Evolutionary conservation across 2,797 vertebrate genomes (phyloP).

Genomic region (Babyrousa celebensis): DNA sequence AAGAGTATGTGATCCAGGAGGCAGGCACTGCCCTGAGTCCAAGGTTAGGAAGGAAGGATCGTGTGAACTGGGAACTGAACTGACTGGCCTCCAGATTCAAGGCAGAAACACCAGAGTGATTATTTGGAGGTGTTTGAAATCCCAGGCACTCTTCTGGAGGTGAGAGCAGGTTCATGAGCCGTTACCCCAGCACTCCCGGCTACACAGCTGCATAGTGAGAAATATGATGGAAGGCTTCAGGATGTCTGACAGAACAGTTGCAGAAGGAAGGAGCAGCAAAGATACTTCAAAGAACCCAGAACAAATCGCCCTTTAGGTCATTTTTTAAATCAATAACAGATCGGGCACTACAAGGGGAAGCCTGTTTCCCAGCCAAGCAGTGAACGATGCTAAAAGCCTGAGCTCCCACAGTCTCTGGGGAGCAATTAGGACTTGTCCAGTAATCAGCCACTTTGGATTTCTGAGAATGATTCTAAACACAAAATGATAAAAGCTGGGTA

Average conservation of each 20-base stretch:
- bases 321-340: constrained; percentile 65
- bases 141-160: background rate
- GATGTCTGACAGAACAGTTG: background rate
- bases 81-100: background rate
- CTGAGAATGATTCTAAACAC: constrained; percentile 34
- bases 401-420: background rate
- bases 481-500: constrained; percentile 55
- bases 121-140: constrained; percentile 34
- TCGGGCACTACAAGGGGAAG: constrained; percentile 54
- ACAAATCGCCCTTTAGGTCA: constrained; percentile 60
- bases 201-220: background rate
- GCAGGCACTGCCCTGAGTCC: background rate
- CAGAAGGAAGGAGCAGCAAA: constrained; percentile 26
- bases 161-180: background rate
- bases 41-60: background rate
- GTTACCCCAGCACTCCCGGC: background rate
- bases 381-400: background rate
- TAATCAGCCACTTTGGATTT: background rate
- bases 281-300: constrained; percentile 34
- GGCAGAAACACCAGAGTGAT: background rate
- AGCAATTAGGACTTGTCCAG: constrained; percentile 30
- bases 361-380: constrained; percentile 41
- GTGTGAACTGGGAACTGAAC: background rate
- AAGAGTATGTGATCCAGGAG: background rate
- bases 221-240: background rate